These are phyloP conservation scores for Podarcis raffonei DNA, from an alignment of 2,113 vertebrate species.

Conservation along the genomic window DNA sequence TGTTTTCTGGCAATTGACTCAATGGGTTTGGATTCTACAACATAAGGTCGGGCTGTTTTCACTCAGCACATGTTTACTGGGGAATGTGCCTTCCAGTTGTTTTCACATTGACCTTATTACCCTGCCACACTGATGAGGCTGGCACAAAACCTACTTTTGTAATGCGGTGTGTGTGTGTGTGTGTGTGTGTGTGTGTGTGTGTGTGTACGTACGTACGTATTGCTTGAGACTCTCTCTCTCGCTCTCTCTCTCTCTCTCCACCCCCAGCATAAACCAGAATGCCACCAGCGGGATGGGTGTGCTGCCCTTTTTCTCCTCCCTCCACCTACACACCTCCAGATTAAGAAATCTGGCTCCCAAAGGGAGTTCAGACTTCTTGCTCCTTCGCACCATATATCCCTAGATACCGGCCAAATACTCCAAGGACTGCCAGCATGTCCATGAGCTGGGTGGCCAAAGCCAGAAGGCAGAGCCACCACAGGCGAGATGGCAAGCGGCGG, in stretches of 20 bases:
- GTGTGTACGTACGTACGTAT: neutral
- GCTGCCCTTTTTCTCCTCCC: too few relatives aligned
- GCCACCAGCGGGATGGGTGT: conserved; percentile 28
- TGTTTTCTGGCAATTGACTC: conserved; percentile 98
- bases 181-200: neutral
- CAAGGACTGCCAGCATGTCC: neutral
- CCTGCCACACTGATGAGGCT: conserved; percentile 83
- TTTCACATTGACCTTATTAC: conserved; percentile 97
- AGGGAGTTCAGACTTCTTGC: neutral
- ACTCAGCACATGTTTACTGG: conserved; percentile 88
- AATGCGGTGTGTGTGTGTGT: neutral
- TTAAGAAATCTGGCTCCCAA: neutral
- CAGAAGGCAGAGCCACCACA: too few relatives aligned
- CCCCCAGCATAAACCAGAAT: neutral
- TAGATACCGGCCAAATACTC: neutral
- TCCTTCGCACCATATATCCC: too few relatives aligned
- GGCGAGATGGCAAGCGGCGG: too few relatives aligned
- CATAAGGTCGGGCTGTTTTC: conserved; percentile 86
- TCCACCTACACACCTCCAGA: neutral
- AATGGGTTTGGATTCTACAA: conserved; percentile 92
- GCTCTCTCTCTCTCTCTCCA: neutral
- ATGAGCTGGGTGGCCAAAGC: neutral
- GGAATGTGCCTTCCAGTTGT: conserved; percentile 90
- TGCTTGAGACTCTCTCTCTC: neutral
- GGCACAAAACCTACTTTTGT: conserved; percentile 73